Evolutionary conservation across 2,113 vertebrate genomes (phyloP).

Genomic region (Setophaga coronata): DNA sequence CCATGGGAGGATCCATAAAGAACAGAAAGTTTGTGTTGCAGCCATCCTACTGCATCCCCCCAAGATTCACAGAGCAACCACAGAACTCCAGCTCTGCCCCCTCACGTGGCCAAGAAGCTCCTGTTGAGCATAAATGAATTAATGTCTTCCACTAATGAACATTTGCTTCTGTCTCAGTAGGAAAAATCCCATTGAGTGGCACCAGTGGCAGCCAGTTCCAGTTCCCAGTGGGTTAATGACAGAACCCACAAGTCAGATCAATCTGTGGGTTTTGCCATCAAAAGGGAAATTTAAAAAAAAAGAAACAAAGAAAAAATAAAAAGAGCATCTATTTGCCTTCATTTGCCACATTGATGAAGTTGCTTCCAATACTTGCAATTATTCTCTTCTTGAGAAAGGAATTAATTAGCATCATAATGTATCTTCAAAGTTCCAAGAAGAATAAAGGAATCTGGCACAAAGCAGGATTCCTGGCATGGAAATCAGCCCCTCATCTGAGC

Average conservation of each 20-base stretch:
- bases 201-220: background rate
- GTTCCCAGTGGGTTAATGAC: background rate
- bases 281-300: background rate
- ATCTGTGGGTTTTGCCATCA: background rate
- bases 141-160: background rate
- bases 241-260: slow-evolving; percentile 15
- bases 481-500: slow-evolving; percentile 43
- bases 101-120: background rate
- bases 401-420: slow-evolving; percentile 61
- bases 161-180: background rate
- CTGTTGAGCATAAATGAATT: background rate
- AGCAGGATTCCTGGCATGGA: slow-evolving; percentile 20
- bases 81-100: background rate
- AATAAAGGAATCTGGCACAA: slow-evolving; percentile 58
- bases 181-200: background rate
- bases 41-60: background rate
- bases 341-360: slow-evolving; percentile 14
- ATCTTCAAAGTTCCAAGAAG: slow-evolving; percentile 42
- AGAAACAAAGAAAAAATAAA: background rate
- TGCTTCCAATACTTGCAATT: slow-evolving; percentile 36
- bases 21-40: slow-evolving; percentile 12
- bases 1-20: background rate
- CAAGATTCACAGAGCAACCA: background rate
- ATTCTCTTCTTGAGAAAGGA: slow-evolving; percentile 48
- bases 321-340: slow-evolving; percentile 19